These are phyloP conservation scores for Drosophila santomea DNA, from an alignment of 1,140 invertebrate species.

Conservation along the genomic window DNA sequence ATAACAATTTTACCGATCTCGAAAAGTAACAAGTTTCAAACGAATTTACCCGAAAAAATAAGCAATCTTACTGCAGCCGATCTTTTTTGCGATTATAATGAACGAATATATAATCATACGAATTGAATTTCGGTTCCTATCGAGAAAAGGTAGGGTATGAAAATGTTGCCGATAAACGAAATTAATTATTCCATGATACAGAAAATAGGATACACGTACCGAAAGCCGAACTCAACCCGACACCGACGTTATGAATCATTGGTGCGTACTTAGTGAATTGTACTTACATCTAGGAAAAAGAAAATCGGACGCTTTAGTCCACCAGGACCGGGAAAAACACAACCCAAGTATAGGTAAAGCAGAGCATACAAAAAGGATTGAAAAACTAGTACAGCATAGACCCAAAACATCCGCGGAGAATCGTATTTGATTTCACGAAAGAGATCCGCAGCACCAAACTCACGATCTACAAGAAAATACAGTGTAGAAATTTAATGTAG, in stretches of 20 bases:
- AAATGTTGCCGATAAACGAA: too few relatives aligned
- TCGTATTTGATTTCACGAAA: conserved; percentile 64
- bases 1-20: neutral
- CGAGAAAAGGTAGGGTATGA: too few relatives aligned
- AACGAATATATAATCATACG: neutral
- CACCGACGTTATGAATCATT: too few relatives aligned
- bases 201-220: too few relatives aligned
- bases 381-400: conserved; percentile 61
- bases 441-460: conserved; percentile 48
- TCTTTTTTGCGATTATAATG: too few relatives aligned
- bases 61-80: neutral
- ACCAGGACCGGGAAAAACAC: conserved; percentile 76
- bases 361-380: conserved; percentile 68
- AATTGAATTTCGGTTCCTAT: too few relatives aligned
- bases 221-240: too few relatives aligned
- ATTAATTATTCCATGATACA: too few relatives aligned
- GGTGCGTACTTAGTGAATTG: neutral
- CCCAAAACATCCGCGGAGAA: conserved; percentile 53
- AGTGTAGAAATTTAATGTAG: too few relatives aligned
- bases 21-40: too few relatives aligned
- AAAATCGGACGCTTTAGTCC: conserved; percentile 68
- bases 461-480: conserved; percentile 44
- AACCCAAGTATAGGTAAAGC: conserved; percentile 73
- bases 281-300: conserved; percentile 72
- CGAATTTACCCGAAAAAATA: neutral